These are phyloP conservation scores for Sphaerophoria rueppellii DNA, from an alignment of 2,888 invertebrate species.

Conservation along the genomic window DNA sequence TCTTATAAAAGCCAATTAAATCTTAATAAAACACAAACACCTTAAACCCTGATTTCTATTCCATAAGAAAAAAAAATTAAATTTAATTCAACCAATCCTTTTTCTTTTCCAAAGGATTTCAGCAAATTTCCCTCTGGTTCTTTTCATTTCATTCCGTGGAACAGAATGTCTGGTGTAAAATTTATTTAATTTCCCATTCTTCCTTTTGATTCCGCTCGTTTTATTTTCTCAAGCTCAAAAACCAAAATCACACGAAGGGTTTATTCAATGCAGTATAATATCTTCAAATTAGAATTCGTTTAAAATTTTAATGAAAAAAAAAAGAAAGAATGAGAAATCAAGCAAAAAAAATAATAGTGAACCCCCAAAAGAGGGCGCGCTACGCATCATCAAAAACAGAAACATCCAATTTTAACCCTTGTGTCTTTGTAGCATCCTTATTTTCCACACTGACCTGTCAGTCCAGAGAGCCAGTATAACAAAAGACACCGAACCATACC, in stretches of 20 bases:
- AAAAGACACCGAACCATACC: slow-evolving; percentile 26
- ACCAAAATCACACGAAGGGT: slow-evolving; percentile 7
- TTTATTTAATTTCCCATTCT: slow-evolving; percentile 43
- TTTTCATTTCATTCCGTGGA: background rate
- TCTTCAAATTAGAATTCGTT: slow-evolving; percentile 56
- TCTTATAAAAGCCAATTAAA: slow-evolving; percentile 40
- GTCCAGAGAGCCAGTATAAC: background rate
- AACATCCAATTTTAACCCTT: slow-evolving; percentile 34
- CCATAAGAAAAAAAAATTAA: background rate
- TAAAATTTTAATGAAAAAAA: slow-evolving; percentile 43
- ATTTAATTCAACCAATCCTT: slow-evolving; percentile 8
- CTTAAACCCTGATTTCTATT: slow-evolving; percentile 10
- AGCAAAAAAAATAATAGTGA: slow-evolving; percentile 12
- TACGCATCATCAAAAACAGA: slow-evolving; percentile 55
- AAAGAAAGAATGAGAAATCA: background rate
- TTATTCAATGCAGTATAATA: slow-evolving; percentile 42
- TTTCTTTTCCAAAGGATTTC: background rate
- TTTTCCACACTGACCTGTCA: slow-evolving; percentile 45
- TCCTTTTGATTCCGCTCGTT: slow-evolving; percentile 6
- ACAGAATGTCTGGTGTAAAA: slow-evolving; percentile 22
- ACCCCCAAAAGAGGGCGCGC: slow-evolving; percentile 42
- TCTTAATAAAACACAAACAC: slow-evolving; percentile 12
- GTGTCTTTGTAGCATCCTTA: slow-evolving; percentile 12
- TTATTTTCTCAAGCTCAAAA: background rate
- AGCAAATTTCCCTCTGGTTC: background rate